These are phyloP conservation scores for Meganola albula DNA, from an alignment of 2,888 invertebrate species.

Conservation along the genomic window DNA sequence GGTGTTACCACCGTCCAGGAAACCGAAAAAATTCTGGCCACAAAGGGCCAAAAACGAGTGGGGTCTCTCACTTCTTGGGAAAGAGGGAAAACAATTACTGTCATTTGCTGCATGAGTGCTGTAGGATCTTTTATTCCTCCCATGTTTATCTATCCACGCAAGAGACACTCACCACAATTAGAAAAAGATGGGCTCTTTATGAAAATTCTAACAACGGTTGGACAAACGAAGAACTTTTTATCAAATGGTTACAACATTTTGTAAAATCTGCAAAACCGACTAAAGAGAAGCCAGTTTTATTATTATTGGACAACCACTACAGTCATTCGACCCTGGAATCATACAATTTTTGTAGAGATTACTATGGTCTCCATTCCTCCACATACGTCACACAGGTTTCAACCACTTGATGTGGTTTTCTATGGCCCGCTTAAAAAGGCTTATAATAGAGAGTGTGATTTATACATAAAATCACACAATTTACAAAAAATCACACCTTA, in stretches of 20 bases:
- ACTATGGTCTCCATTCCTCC: conserved; percentile 21
- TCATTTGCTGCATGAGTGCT: conserved; percentile 14
- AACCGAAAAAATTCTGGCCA: conserved; percentile 17
- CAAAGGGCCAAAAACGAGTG: conserved; percentile 20
- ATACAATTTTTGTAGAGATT: conserved; percentile 21
- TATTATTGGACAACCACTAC: conserved; percentile 27
- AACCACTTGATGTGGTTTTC: conserved; percentile 27
- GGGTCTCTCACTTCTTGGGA: conserved; percentile 19
- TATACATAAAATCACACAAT: conserved; percentile 8
- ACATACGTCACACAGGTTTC: conserved; percentile 24
- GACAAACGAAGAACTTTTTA: conserved; percentile 5
- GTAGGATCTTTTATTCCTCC: conserved; percentile 22
- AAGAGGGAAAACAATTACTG: conserved; percentile 17
- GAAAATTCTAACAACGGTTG: background rate
- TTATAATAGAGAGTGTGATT: conserved; percentile 29
- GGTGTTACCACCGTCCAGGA: conserved; percentile 17
- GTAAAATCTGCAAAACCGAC: conserved; percentile 25
- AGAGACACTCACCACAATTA: background rate
- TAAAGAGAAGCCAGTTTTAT: conserved; percentile 24
- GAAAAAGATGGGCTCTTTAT: background rate
- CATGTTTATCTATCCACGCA: conserved; percentile 11
- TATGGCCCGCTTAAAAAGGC: conserved; percentile 30
- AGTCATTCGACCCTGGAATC: conserved; percentile 17
- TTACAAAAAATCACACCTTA: conserved; percentile 18
- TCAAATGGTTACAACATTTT: conserved; percentile 8